These are phyloP conservation scores for Dolichallabes microphthalmus DNA, from an alignment of 2,113 vertebrate genomes.

Conservation along the genomic window DNA sequence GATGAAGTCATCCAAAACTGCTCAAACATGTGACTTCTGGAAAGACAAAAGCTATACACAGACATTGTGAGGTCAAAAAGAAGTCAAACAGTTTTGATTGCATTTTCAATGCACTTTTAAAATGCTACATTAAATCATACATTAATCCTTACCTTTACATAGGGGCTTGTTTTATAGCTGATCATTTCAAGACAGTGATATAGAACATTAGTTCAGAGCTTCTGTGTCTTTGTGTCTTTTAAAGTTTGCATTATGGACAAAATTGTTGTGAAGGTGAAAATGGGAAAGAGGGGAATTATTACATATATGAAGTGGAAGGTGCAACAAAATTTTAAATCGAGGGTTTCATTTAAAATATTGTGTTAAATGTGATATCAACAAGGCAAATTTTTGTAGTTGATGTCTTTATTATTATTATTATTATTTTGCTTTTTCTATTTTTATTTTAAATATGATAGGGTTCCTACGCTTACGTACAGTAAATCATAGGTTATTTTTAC, in stretches of 20 bases:
- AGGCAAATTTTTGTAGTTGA: background rate
- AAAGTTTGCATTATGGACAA: too few species aligned
- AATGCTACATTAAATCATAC: background rate
- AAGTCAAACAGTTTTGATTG: background rate
- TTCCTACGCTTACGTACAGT: too few species aligned
- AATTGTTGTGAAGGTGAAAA: background rate
- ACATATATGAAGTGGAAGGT: too few species aligned
- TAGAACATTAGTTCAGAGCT: background rate
- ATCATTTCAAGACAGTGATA: background rate
- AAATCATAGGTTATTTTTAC: too few species aligned
- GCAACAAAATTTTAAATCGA: background rate
- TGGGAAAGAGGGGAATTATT: too few species aligned
- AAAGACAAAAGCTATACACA: background rate
- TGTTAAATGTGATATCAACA: background rate
- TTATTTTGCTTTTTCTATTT: background rate
- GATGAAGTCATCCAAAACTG: slow-evolving; percentile 12
- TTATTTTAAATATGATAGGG: background rate
- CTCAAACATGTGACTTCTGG: slow-evolving; percentile 10
- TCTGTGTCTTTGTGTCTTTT: background rate
- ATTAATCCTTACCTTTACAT: too few species aligned
- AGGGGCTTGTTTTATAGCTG: background rate
- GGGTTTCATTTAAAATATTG: too few species aligned
- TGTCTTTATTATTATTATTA: too few species aligned
- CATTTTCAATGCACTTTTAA: background rate
- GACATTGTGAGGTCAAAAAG: background rate